These are phyloP conservation scores for Phortica variegata DNA, from an alignment of 1,140 invertebrate genomes.

Conservation along the genomic window DNA sequence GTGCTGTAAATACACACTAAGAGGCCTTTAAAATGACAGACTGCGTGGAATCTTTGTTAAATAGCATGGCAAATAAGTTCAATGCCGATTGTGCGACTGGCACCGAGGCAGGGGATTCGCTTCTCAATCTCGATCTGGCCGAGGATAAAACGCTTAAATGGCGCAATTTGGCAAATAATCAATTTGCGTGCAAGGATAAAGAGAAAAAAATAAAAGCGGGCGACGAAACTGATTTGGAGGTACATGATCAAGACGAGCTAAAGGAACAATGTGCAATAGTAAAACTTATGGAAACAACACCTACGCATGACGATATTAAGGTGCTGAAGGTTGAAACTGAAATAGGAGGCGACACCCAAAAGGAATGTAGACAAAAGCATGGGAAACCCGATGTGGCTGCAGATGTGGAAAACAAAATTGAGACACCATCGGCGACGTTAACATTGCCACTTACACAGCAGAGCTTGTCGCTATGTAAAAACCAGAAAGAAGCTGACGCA, in stretches of 20 bases:
- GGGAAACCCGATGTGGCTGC: background rate
- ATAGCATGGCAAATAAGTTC: conserved; percentile 48
- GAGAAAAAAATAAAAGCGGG: conserved; percentile 46
- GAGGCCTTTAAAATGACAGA: conserved; percentile 35
- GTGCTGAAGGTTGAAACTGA: background rate
- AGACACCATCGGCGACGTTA: background rate
- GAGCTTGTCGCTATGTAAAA: conserved; percentile 6
- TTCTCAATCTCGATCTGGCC: conserved; percentile 43
- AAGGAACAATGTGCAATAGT: background rate
- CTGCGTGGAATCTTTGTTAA: conserved; percentile 33
- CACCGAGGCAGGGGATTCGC: conserved; percentile 41
- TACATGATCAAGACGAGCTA: background rate
- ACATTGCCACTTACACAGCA: background rate
- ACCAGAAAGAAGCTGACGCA: conserved; percentile 1
- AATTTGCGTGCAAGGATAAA: conserved; percentile 53
- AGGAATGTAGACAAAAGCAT: no score
- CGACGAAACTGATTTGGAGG: conserved; percentile 2
- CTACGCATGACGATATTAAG: background rate
- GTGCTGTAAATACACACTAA: no score
- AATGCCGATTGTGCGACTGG: conserved; percentile 47
- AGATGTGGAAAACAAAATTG: conserved; percentile 19
- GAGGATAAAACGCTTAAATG: conserved; percentile 55
- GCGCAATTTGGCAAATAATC: conserved; percentile 53
- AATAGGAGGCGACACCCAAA: conserved; percentile 9
- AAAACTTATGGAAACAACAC: background rate